Percentiles rank a stretch among this genome's conserved stretches.
These are phyloP conservation scores for Tipula unca DNA, from an alignment of 2,888 invertebrate genomes.

Conservation along the genomic window DNA sequence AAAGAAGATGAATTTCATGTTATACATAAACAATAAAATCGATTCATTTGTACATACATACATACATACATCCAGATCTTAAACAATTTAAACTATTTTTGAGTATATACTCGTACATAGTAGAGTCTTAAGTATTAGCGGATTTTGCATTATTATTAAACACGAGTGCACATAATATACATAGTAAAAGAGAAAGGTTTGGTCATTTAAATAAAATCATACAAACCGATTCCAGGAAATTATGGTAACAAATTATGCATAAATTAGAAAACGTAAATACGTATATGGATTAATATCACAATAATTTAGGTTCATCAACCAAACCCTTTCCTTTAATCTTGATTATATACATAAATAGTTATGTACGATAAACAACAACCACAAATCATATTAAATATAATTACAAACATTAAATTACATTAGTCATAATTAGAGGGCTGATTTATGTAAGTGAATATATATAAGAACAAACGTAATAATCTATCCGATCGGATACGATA, in stretches of 20 bases:
- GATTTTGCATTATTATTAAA: background rate
- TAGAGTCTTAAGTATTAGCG: background rate
- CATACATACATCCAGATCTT: background rate
- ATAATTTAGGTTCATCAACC: background rate
- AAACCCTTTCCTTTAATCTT: background rate
- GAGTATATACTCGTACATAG: no score
- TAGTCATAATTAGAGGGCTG: conserved; percentile 8
- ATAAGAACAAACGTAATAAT: background rate
- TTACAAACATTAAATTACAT: background rate
- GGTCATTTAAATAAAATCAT: background rate
- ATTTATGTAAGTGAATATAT: background rate
- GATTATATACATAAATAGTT: background rate
- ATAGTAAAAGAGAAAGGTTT: conserved; percentile 2
- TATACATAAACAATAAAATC: background rate
- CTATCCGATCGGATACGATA: background rate
- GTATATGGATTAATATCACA: no score
- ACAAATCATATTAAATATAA: background rate
- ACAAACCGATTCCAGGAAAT: background rate
- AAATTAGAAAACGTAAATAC: background rate
- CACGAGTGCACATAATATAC: background rate
- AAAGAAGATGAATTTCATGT: background rate
- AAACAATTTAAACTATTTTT: background rate
- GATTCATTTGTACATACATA: background rate
- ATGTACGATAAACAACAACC: background rate
- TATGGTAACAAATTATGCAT: background rate